Percentiles rank a stretch among this genome's conserved stretches.
phyloP scores from a whole-genome alignment of 1,140 invertebrate species.

The Ceratina australensis region DNA sequence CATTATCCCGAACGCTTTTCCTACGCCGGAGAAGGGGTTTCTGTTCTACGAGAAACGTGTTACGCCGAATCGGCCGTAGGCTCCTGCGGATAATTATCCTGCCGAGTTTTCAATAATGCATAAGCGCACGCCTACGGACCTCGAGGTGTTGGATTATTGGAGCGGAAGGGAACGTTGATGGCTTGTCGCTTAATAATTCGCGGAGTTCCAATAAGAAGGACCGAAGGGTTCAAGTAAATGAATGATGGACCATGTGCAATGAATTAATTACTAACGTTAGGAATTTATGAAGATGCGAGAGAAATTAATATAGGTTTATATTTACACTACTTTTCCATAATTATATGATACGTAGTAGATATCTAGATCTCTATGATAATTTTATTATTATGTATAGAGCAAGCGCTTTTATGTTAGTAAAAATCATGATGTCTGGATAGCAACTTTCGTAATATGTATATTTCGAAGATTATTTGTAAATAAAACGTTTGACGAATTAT shows the following conservation, averaged over 20 bases:
- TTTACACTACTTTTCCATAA: no score
- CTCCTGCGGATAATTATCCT: slow-evolving; percentile 54
- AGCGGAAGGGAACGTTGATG: slow-evolving; percentile 15
- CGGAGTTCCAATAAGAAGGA: not conserved
- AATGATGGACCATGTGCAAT: not conserved
- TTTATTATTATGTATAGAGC: no score
- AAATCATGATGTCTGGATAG: no score
- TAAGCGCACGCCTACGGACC: slow-evolving; percentile 30
- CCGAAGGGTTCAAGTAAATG: not conserved
- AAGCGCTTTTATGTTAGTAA: no score
- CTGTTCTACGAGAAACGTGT: not conserved
- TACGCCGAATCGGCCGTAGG: not conserved
- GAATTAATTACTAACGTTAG: not conserved
- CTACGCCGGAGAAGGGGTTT: slow-evolving; percentile 5
- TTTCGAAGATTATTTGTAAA: no score
- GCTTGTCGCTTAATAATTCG: slow-evolving; percentile 30
- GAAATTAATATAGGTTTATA: no score
- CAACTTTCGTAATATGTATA: not conserved
- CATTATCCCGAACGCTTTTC: slow-evolving; percentile 48
- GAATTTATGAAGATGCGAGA: no score
- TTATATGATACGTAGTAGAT: no score
- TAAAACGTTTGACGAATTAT: no score
- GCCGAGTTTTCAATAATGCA: slow-evolving; percentile 64
- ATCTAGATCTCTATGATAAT: no score
- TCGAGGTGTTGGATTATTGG: slow-evolving; percentile 36